Conservation (phyloP, 2,888 invertebrate species). For the Aphrophora alni region DNA sequence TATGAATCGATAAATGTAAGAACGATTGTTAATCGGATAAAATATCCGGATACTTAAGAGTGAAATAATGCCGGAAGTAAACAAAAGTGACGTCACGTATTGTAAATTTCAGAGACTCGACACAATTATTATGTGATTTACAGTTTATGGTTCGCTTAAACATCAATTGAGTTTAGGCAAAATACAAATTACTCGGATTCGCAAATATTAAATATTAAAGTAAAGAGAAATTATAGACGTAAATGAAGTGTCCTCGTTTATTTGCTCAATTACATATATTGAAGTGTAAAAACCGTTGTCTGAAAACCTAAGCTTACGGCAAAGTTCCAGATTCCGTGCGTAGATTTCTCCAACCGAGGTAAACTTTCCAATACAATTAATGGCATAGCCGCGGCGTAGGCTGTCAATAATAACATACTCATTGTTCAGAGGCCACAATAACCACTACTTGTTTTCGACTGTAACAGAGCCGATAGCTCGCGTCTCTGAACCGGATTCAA, state of each 20-base stretch:
- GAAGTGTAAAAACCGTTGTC: background rate
- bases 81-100: too few relatives aligned
- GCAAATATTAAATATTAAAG: too few relatives aligned
- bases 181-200: too few relatives aligned
- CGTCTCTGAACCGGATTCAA: background rate
- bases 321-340: background rate
- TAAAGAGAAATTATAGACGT: background rate
- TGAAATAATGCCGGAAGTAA: too few relatives aligned
- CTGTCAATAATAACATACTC: slow-evolving; percentile 3
- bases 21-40: too few relatives aligned
- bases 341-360: background rate
- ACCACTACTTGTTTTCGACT: background rate
- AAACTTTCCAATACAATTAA: slow-evolving; percentile 9
- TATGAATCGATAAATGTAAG: too few relatives aligned
- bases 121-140: too few relatives aligned
- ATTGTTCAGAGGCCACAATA: slow-evolving; percentile 2
- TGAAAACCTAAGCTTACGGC: background rate
- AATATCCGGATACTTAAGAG: too few relatives aligned
- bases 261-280: background rate
- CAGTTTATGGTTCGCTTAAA: too few relatives aligned
- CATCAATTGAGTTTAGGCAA: too few relatives aligned
- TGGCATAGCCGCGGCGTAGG: background rate
- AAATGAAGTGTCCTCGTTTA: background rate
- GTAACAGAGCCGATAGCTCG: background rate
- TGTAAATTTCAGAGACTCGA: too few relatives aligned